These are phyloP conservation scores for Ateles fusciceps DNA, from an alignment of 2,797 vertebrate species.

Conservation along the genomic window DNA sequence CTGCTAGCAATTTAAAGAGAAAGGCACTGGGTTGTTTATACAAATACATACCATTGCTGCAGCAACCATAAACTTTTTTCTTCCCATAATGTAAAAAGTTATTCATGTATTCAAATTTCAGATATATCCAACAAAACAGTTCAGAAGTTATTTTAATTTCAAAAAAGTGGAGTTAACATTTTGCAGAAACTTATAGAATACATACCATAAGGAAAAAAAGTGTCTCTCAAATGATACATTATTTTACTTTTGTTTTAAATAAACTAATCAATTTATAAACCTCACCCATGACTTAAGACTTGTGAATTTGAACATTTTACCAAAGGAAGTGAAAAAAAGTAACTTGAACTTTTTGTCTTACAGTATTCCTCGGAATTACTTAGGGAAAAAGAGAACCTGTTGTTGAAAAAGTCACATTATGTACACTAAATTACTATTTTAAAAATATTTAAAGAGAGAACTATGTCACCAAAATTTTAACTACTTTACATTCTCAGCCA, in stretches of 20 bases:
- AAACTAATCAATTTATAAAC: not conserved
- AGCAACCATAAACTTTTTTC: not conserved
- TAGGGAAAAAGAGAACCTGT: not conserved
- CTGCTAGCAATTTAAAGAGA: not conserved
- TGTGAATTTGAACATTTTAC: not conserved
- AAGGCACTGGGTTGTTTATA: not conserved
- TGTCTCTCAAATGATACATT: not conserved
- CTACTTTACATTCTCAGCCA: not conserved
- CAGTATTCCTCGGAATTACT: not conserved
- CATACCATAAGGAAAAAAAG: no score
- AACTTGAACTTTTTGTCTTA: not conserved
- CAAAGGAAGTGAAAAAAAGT: not conserved
- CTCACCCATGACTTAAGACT: not conserved
- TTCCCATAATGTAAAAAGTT: not conserved
- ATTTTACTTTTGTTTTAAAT: not conserved
- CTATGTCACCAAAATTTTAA: not conserved
- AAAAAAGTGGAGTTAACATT: not conserved
- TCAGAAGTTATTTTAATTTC: not conserved
- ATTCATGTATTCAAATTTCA: not conserved
- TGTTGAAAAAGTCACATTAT: not conserved
- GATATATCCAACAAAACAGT: not conserved
- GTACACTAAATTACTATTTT: not conserved
- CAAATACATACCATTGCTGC: not conserved
- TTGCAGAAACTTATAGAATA: not conserved
- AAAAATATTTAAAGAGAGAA: not conserved